Evolutionary conservation across 2,797 vertebrate species (phyloP).

Genomic region (Rhynchonycteris naso): DNA sequence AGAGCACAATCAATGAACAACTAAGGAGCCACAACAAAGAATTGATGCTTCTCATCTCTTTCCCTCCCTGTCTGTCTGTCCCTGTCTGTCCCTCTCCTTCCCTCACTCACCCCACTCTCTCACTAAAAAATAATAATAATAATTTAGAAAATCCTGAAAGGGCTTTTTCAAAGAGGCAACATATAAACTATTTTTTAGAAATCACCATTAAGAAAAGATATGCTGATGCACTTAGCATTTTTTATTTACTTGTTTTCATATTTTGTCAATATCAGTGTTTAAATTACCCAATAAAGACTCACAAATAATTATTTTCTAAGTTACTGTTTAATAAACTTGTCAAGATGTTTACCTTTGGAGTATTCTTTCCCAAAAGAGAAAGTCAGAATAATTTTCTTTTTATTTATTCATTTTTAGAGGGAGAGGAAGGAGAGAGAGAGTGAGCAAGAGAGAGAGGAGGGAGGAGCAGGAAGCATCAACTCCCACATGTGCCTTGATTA

Average conservation of each 20-base stretch:
- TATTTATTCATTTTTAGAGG: no score
- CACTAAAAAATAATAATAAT: no score
- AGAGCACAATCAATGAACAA: no score
- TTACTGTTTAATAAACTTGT: slow-evolving; percentile 21
- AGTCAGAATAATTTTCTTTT: neutral
- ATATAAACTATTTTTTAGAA: neutral
- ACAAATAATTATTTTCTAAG: slow-evolving; percentile 16
- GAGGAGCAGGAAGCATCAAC: no score
- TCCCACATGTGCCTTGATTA: no score
- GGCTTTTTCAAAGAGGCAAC: neutral
- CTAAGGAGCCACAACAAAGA: no score
- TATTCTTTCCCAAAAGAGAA: neutral
- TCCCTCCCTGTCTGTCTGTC: no score
- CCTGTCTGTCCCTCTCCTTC: no score
- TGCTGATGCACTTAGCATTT: neutral
- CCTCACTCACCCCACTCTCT: no score
- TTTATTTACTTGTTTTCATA: neutral
- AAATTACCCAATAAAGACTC: slow-evolving; percentile 10
- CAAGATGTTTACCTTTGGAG: slow-evolving; percentile 26
- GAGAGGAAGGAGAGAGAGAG: no score
- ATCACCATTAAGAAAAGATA: neutral
- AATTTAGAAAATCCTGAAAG: neutral
- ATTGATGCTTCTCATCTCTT: no score
- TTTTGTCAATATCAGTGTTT: neutral
- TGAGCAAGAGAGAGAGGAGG: no score